Percentiles rank a stretch among this genome's conserved stretches.
Conservation (phyloP, 2,888 invertebrate species). For the Achlya flavicornis region DNA sequence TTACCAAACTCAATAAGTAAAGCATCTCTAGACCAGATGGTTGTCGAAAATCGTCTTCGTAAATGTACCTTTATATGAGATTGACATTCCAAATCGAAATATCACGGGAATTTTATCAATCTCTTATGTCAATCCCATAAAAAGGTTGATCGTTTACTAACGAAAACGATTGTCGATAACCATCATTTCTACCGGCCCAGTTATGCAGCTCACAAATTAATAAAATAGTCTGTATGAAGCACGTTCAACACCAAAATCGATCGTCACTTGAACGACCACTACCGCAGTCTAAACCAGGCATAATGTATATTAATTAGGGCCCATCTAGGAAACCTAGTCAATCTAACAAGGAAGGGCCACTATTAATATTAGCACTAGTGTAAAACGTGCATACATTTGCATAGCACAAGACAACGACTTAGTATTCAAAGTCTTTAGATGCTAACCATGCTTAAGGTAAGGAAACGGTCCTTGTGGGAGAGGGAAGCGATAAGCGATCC, state of each 20-base stretch:
- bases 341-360: constrained; percentile 26
- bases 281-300: not conserved
- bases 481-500: constrained; percentile 10
- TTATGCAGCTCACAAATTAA: too few species aligned
- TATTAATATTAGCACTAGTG: constrained; percentile 12
- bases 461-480: constrained; percentile 22
- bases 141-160: too few species aligned
- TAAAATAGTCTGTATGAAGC: not conserved
- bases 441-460: constrained; percentile 22
- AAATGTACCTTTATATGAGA: too few species aligned
- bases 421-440: constrained; percentile 39
- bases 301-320: constrained; percentile 3
- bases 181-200: too few species aligned
- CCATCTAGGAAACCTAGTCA: not conserved
- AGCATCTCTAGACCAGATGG: too few species aligned
- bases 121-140: too few species aligned
- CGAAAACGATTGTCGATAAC: too few species aligned
- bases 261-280: not conserved
- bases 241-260: not conserved
- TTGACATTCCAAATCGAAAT: too few species aligned
- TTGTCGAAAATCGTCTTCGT: too few species aligned
- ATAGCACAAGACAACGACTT: constrained; percentile 39
- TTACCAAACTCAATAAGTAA: too few species aligned
- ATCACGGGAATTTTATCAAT: too few species aligned
- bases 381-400: constrained; percentile 27